Base-by-base conservation (phyloP, 1,140 invertebrate genomes). In the Linepithema humile region DNA sequence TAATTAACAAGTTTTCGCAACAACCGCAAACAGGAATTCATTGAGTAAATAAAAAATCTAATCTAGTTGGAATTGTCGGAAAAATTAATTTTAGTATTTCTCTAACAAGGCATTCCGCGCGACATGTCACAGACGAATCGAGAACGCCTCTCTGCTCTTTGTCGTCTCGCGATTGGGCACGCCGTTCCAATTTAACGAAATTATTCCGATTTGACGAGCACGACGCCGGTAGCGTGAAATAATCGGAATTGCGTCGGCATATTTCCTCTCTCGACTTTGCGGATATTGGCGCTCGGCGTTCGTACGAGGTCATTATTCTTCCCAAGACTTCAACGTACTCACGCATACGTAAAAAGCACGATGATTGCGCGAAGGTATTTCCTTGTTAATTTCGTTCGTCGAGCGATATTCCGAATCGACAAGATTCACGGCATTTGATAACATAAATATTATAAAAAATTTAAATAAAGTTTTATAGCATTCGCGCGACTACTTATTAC, bases 161-260 rank as follows among this genome's bases (percentile, higher is more conserved):
- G 15, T 64, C 45, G 32, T 60, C 53, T 29, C 40, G 62, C 57
- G 62, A 85, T 78, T 80, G 65, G n/a, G 20, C 12, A 70, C 70
- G 38, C 35, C 53, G 62, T 50, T 70, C 38, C 85, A 85, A 85
- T 84, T 78, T 55, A 73, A 23, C 20, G 45, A 84, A 69, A 85
- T 84, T 84, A 84, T 78, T 85, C 53, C 64, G 20, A 77, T 64
- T 60, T 75, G 64, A 45, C 12, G 72, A 50, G n/a, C n/a, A 26
- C 10, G 26, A 38, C 45, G 43, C 12, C 32, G 29, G 69, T 23
- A 55, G 26, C 55, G 40, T 48, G 26, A 65, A 77, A 50, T 50
- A 77, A 77, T 77, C 60, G 74, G 45, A 77, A 77, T 65, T 7
- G 59, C 59, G 20, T 50, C 32, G 43, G 32, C 59, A 53, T 65